Conservation (phyloP, 2,797 vertebrate species). For the Mormyrops attenuatus region DNA sequence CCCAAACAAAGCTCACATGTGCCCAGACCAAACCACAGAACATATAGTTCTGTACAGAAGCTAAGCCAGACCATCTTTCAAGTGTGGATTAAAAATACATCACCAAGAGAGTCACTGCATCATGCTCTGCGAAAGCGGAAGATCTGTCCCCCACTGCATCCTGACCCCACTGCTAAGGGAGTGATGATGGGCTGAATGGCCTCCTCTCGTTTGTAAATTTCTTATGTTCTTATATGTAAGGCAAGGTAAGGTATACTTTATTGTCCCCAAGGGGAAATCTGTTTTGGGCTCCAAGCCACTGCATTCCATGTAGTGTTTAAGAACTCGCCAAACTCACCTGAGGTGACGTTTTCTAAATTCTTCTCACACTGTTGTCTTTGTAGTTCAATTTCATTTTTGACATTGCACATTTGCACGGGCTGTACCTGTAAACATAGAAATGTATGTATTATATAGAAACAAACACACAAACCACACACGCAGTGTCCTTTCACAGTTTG, state of each 20-base stretch:
- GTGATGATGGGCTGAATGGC: too few relatives aligned
- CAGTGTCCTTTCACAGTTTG: background rate
- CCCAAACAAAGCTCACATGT: background rate
- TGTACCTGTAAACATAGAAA: constrained; percentile 44
- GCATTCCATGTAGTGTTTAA: background rate
- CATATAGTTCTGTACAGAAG: background rate
- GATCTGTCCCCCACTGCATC: background rate
- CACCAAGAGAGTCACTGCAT: background rate
- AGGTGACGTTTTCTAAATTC: constrained; percentile 60
- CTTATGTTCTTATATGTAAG: background rate
- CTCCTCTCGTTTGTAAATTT: too few relatives aligned
- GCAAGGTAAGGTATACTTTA: background rate
- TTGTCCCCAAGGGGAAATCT: background rate
- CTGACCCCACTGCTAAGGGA: background rate
- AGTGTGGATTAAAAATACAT: background rate
- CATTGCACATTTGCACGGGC: constrained; percentile 63
- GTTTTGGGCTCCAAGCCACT: background rate
- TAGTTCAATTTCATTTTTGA: constrained; percentile 62
- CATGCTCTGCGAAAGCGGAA: background rate
- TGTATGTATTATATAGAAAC: background rate
- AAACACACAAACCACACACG: background rate
- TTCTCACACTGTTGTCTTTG: constrained; percentile 61
- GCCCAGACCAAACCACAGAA: background rate
- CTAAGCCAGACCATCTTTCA: background rate
- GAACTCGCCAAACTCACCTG: constrained; percentile 50